These are phyloP conservation scores for Brenthis hecate DNA, from an alignment of 2,888 invertebrate species.

Conservation along the genomic window DNA sequence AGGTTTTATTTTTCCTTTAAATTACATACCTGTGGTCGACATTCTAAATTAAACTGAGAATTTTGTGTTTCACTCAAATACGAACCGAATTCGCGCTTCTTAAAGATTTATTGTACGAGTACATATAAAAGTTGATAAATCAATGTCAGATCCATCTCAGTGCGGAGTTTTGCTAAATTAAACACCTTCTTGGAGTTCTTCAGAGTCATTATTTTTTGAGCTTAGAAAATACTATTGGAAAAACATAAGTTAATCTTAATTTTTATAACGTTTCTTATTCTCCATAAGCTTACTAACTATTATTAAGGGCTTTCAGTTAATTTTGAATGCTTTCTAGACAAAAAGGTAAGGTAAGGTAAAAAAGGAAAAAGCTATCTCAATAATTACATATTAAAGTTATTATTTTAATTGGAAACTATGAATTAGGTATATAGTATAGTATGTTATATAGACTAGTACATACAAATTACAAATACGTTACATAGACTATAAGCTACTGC, in stretches of 20 bases:
- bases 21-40: background rate
- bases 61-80: background rate
- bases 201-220: conserved; percentile 4
- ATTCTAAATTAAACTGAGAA: background rate
- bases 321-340: too few species aligned
- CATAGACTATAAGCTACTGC: too few species aligned
- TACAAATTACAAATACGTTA: too few species aligned
- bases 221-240: background rate
- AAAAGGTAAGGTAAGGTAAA: too few species aligned
- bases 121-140: conserved; percentile 10
- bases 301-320: background rate
- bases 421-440: too few species aligned
- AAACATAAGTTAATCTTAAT: background rate
- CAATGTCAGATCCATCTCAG: conserved; percentile 5
- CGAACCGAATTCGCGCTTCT: background rate
- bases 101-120: conserved; percentile 16
- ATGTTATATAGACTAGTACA: too few species aligned
- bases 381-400: too few species aligned
- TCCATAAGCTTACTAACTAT: background rate
- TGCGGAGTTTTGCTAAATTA: conserved; percentile 5
- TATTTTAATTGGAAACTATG: too few species aligned
- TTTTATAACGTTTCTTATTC: background rate
- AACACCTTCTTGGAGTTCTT: conserved; percentile 9
- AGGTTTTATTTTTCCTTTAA: background rate
- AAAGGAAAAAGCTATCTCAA: too few species aligned